phyloP scores from a whole-genome alignment of 2,888 invertebrate species.

The Pseudanteris insignis region DNA sequence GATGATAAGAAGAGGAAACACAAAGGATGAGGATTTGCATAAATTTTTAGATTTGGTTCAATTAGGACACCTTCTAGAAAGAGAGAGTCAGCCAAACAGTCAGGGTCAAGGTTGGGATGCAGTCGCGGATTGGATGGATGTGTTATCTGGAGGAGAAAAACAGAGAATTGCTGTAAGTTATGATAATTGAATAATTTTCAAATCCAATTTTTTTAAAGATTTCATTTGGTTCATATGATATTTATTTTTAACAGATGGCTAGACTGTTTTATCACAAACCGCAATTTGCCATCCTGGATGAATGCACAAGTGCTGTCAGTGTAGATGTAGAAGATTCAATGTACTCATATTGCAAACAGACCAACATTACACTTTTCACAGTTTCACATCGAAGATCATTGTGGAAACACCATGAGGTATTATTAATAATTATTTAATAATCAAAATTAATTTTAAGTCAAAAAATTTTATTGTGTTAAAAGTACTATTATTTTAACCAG shows the following conservation, averaged over 20 bases:
- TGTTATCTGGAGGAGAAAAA: constrained; percentile 97
- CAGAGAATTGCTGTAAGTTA: constrained; percentile 88
- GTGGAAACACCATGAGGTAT: constrained; percentile 96
- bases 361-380: constrained; percentile 92
- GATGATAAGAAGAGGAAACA: constrained; percentile 80
- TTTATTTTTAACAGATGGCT: constrained; percentile 78
- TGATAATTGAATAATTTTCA: too few relatives aligned
- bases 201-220: too few relatives aligned
- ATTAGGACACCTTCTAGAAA: constrained; percentile 80
- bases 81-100: constrained; percentile 72
- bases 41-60: constrained; percentile 85
- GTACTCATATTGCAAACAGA: constrained; percentile 90
- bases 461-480: too few relatives aligned
- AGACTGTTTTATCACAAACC: constrained; percentile 96
- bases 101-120: constrained; percentile 83
- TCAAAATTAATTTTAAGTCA: too few relatives aligned
- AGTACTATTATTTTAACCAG: too few relatives aligned
- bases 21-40: constrained; percentile 78
- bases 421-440: too few relatives aligned
- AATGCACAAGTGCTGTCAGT: constrained; percentile 98
- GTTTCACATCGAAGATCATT: constrained; percentile 96
- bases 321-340: constrained; percentile 98
- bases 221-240: too few relatives aligned
- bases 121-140: constrained; percentile 98
- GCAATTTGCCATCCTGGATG: constrained; percentile 98